Evolutionary conservation across 2,888 invertebrate species (phyloP).

Genomic region (Mythimna impura): DNA sequence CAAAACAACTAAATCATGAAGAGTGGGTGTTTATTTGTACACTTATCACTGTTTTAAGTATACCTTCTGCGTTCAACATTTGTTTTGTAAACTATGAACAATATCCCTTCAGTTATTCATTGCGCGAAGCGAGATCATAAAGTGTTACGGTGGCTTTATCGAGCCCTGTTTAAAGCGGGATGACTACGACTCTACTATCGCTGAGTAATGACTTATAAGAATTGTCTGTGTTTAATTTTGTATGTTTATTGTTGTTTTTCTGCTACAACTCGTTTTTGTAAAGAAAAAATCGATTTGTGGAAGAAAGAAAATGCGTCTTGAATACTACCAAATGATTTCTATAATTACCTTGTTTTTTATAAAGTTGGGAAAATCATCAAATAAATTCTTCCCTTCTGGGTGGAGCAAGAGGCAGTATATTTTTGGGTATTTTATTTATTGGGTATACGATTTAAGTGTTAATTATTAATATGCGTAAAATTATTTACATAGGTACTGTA

Average conservation of each 20-base stretch:
- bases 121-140: conserved; percentile 54
- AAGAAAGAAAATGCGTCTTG: not conserved
- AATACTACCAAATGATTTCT: too few species aligned
- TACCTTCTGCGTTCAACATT: conserved; percentile 12
- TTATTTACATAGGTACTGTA: too few species aligned
- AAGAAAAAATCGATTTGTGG: not conserved
- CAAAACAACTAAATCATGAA: too few species aligned
- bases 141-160: conserved; percentile 55
- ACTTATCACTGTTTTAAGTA: not conserved
- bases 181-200: conserved; percentile 15
- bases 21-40: too few species aligned
- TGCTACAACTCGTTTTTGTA: not conserved
- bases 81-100: conserved; percentile 30
- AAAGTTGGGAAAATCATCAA: too few species aligned
- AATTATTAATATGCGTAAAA: too few species aligned
- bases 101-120: conserved; percentile 57
- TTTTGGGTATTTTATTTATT: too few species aligned
- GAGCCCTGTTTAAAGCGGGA: conserved; percentile 40
- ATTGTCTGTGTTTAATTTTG: conserved; percentile 23
- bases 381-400: too few species aligned
- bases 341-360: too few species aligned
- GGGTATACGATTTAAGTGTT: too few species aligned
- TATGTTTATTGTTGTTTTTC: conserved; percentile 7
- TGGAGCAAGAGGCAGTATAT: too few species aligned
- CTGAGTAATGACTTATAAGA: conserved; percentile 14